These are phyloP conservation scores for Meriones unguiculatus DNA, from an alignment of 2,113 vertebrate genomes.

Conservation along the genomic window DNA sequence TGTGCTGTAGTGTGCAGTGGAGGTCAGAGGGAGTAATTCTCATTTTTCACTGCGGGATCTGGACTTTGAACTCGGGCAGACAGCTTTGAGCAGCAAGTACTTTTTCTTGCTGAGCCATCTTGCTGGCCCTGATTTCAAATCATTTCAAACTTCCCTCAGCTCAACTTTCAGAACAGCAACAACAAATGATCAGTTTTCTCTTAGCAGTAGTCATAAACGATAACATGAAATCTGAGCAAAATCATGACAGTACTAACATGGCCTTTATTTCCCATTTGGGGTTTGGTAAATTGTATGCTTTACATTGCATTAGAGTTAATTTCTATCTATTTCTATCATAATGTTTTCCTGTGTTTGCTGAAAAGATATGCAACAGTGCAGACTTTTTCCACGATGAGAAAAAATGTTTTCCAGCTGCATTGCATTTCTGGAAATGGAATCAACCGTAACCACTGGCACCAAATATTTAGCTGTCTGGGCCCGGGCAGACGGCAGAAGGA, in stretches of 20 bases:
- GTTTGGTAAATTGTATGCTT: constrained; percentile 61
- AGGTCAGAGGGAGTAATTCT: neutral
- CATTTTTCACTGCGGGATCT: neutral
- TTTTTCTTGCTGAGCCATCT: neutral
- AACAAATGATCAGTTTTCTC: neutral
- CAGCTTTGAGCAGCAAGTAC: neutral
- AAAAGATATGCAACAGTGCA: constrained; percentile 31
- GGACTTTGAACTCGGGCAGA: neutral
- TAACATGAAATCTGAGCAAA: constrained; percentile 9
- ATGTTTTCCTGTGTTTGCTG: constrained; percentile 53
- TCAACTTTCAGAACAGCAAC: neutral
- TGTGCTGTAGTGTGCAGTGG: no score
- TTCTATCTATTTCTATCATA: constrained; percentile 56
- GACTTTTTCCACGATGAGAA: constrained; percentile 66
- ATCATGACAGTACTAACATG: neutral
- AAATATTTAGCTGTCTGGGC: constrained; percentile 74
- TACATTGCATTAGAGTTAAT: constrained; percentile 57
- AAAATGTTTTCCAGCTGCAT: constrained; percentile 65
- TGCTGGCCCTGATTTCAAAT: neutral
- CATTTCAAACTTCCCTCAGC: neutral
- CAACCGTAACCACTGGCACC: constrained; percentile 75
- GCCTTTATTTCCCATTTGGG: constrained; percentile 24
- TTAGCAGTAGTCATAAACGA: neutral
- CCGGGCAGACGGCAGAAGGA: constrained; percentile 47
- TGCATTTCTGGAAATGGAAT: constrained; percentile 76